phyloP scores from a whole-genome alignment of 2,888 invertebrate species.

The Polia nebulosa region DNA sequence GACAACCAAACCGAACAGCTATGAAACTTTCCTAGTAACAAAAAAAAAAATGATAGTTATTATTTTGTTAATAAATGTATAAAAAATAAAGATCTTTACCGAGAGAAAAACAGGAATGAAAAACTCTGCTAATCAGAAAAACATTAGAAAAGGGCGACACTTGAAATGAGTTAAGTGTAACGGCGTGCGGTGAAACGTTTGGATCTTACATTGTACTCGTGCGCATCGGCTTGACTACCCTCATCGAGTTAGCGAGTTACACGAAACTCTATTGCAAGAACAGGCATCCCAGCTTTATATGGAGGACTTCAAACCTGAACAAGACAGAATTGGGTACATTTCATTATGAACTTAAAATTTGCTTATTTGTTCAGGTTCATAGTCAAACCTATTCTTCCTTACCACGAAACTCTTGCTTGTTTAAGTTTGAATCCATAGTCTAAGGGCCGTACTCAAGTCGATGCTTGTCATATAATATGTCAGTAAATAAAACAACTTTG shows the following conservation, averaged over 20 bases:
- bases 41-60: conserved; percentile 69
- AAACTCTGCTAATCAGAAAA: conserved; percentile 75
- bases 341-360: neutral
- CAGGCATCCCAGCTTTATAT: conserved; percentile 36
- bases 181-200: conserved; percentile 38
- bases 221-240: conserved; percentile 39
- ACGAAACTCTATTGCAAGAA: conserved; percentile 42
- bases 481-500: conserved; percentile 76
- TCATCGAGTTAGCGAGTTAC: conserved; percentile 18
- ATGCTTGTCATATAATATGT: conserved; percentile 45
- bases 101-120: conserved; percentile 88
- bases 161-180: conserved; percentile 30
- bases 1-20: conserved; percentile 78
- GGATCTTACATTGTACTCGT: conserved; percentile 30
- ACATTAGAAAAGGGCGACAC: conserved; percentile 42
- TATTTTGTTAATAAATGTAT: conserved; percentile 80
- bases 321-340: neutral
- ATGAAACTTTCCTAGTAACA: conserved; percentile 76
- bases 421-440: conserved; percentile 2
- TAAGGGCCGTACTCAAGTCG: conserved; percentile 40
- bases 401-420: conserved; percentile 1
- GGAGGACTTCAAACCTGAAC: neutral
- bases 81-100: conserved; percentile 90
- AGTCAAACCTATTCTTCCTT: neutral
- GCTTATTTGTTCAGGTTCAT: neutral